Base-by-base conservation (phyloP, 2,797 vertebrate species). In the Onychomys leucogaster region DNA sequence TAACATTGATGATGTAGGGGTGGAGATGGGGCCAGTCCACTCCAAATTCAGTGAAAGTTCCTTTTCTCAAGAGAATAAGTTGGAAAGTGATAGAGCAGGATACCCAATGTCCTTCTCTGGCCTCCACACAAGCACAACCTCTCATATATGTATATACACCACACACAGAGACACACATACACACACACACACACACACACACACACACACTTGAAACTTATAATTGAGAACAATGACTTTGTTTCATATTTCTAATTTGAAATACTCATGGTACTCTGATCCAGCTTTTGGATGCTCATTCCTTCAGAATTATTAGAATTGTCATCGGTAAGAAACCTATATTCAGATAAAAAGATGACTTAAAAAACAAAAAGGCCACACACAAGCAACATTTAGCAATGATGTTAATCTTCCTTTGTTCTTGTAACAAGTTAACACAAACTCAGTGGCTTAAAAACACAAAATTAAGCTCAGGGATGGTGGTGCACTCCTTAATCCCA, bases 221-320 rank as follows among this genome's bases (percentile, higher is more conserved):
- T 85, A 82, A 23, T 63, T 80, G 43, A 87, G 16, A 84, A 21
- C 52, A 71, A 29, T 69, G 65, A 32, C 41, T 21, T 52, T 21
- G 90, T 81, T 80, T 87, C 21, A 17, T 32, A 88, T 78, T 83
- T 96, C 52, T 81, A 71, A 46, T 37, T 92, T 71, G 27, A 78
- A 89, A 69, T 61, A 23, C 43, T 87, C 69, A 61, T 73, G 41
- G 34, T 55, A 25, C 92, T 29, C 27, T 14, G 19, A 29, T 43
- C 7, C 1, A 80, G 32, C 4, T 16, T 88, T 90, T 75, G 2
- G 25, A 34, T 67, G 63, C 86, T 61, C 27, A 61, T 84, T 49
- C 83, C 63, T 93, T 91, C 65, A 89, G 76, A 69, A 71, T 76
- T 23, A 85, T 91, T 80, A 76, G 52, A 59, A 23, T 69, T 6